Evolutionary conservation across 2,113 vertebrate species (phyloP), one percentile per base, ranked within the genome.

Genomic region (Paraplagusia blochii): DNA sequence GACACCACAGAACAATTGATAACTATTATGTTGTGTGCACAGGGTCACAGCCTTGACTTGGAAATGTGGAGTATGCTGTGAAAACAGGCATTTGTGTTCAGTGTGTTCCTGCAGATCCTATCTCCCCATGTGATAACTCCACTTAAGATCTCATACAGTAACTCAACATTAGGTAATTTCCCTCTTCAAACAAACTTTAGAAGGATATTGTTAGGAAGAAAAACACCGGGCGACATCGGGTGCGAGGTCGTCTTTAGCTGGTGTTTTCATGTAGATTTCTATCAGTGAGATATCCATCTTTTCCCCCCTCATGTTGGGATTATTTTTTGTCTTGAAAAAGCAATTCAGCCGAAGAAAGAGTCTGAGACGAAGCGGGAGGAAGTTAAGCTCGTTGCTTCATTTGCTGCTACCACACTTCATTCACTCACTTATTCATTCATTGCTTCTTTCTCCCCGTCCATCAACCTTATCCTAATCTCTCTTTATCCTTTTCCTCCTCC

Each of bases 81-180:
- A 83, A 87, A 88, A 86, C 79, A 84, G 77, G 53, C 71, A 73
- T 77, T 80, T 80, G 85, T 83, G 81, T 73, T 79, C 52, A 2
- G 42, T 6, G 62, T 11, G 57, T 63, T 63, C 52, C 65, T 16
- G 66, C 69, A 81, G 87, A 89, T 88, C 57, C 39, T 89, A 89
- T 88, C 85, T 78, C 62, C 72, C 10, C 77, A 66, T 86, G 81
- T 76, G 83, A 85, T 88, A 89, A 87, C 84, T 81, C 81, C 80
- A 87, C 84, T 87, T 83, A 84, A 82, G 84, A 79, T 81, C 81
- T 79, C 83, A 78, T 87, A 88, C 81, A 79, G 87, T 85, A 87
- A 85, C 74, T 76, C 81, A n/a, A 85, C 78, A 86, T 85, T 82
- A 87, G 88, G 82, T 89, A 74, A 87, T 89, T 88, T 89, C 84